Evolutionary conservation across 2,888 invertebrate genomes (phyloP).

Genomic region (Dichetophora obliterata): DNA sequence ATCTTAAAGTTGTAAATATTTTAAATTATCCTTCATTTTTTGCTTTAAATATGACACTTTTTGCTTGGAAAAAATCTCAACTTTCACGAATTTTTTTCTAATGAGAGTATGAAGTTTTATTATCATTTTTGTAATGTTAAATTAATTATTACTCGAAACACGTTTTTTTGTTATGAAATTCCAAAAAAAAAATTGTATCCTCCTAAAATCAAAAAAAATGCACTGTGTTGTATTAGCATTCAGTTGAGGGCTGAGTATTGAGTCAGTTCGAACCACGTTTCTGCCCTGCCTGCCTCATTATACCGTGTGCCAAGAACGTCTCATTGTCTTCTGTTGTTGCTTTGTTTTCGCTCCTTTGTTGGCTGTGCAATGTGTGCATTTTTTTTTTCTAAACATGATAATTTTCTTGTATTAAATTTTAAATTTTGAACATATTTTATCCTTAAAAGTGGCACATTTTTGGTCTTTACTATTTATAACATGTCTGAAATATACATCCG

Average conservation of each 20-base stretch:
- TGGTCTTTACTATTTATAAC: neutral
- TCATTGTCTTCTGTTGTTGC: slow-evolving; percentile 22
- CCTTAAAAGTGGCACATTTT: slow-evolving; percentile 17
- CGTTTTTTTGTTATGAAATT: too few species aligned
- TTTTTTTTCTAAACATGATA: slow-evolving; percentile 10
- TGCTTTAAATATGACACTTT: too few species aligned
- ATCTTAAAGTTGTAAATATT: neutral
- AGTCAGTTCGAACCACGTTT: slow-evolving; percentile 12
- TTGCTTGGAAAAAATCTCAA: too few species aligned
- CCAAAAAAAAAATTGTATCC: too few species aligned
- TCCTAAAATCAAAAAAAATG: too few species aligned
- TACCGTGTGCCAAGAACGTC: slow-evolving; percentile 29
- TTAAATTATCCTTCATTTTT: too few species aligned
- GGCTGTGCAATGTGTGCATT: neutral
- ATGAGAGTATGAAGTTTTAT: too few species aligned
- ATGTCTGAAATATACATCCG: neutral
- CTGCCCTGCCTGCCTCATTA: slow-evolving; percentile 30
- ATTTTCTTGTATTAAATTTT: slow-evolving; percentile 7
- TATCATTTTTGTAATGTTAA: too few species aligned
- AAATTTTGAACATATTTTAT: neutral
- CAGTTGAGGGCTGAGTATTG: slow-evolving; percentile 19
- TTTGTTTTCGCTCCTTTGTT: slow-evolving; percentile 22
- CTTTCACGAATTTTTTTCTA: too few species aligned
- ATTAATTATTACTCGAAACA: too few species aligned
- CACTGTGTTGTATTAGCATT: neutral